Base-by-base conservation (phyloP, 2,888 invertebrate species). In the Onchidella celtica region DNA sequence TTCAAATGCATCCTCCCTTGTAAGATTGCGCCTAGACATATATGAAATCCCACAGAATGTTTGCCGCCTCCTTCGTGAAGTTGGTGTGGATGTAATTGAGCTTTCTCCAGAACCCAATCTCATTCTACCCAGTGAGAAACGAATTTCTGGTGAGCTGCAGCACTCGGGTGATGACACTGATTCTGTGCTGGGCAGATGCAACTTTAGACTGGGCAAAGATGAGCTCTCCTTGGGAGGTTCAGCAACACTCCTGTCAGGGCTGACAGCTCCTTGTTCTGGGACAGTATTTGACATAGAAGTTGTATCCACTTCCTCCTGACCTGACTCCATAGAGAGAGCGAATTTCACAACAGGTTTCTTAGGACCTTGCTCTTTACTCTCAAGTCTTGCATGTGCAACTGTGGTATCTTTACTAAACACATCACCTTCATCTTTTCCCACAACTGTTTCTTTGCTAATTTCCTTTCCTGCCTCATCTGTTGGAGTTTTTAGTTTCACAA, bases 71-170 rank as follows among this genome's bases (percentile, higher is more conserved):
- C 82, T 55, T 40, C 81, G 73, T 0, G 78, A 66, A 4, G 78
- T 65, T 38, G 83, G 83, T 2, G 84, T 83, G 69, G 84, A 84
- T n/a, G 84, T 75, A 3, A 76, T n/a, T 11, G 77, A 74, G 57
- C 61, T 47, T 21, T 84, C 84, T 17, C 81, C 65, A 4, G 79
- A 73, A 24, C 65, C 59, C 21, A 76, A 27, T n/a, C 82, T 74
- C 17, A 74, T 63, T 27, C 73, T 79, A 17, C 59, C 75, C 3
- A n/a, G 3, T 4, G 75, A n/a, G 61, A 69, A 69, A 34, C 75
- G 75, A 36, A 74, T 75, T 75, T 81, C 81, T 38, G 81, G 81
- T 24, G 81, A 81, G 34, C 61, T 81, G 21, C 81, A 74, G 61
- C 81, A 57, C 29, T 81, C 81, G 11, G 81, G 81, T 6, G 81